phyloP scores from a whole-genome alignment of 2,113 vertebrate genomes.

The Forbesichthys papilliferus region DNA sequence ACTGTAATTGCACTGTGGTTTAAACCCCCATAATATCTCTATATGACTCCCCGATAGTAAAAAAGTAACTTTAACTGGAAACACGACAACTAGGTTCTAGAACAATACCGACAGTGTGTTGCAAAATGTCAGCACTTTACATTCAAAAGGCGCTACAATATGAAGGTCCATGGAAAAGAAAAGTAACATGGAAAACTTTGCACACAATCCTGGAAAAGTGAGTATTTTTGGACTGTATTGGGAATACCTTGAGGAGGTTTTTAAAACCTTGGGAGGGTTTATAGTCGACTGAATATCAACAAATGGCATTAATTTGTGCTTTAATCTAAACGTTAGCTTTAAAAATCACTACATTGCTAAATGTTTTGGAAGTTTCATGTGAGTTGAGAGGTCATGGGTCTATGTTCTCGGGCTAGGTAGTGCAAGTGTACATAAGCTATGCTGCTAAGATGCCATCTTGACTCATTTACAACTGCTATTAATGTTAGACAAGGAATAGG shows the following conservation, averaged over 20 bases:
- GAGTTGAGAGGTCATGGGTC: background rate
- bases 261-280: conserved; percentile 34
- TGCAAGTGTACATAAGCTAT: background rate
- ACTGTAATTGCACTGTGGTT: background rate
- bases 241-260: conserved; percentile 36
- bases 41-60: background rate
- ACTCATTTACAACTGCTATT: background rate
- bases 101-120: conserved; percentile 61
- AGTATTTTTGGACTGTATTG: conserved; percentile 33
- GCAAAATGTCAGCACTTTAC: conserved; percentile 40
- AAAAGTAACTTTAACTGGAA: conserved; percentile 39
- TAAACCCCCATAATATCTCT: background rate
- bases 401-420: background rate
- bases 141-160: conserved; percentile 30
- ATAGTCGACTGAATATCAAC: conserved; percentile 38
- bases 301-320: conserved; percentile 32
- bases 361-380: conserved; percentile 32
- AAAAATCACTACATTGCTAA: conserved; percentile 31
- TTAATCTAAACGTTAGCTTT: conserved; percentile 37
- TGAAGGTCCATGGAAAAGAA: conserved; percentile 48
- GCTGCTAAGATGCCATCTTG: background rate
- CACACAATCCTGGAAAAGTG: conserved; percentile 49
- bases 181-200: conserved; percentile 49
- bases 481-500: background rate
- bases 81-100: conserved; percentile 27